phyloP scores from a whole-genome alignment of 2,113 vertebrate genomes.

The Rhinopomastus cyanomelas region DNA sequence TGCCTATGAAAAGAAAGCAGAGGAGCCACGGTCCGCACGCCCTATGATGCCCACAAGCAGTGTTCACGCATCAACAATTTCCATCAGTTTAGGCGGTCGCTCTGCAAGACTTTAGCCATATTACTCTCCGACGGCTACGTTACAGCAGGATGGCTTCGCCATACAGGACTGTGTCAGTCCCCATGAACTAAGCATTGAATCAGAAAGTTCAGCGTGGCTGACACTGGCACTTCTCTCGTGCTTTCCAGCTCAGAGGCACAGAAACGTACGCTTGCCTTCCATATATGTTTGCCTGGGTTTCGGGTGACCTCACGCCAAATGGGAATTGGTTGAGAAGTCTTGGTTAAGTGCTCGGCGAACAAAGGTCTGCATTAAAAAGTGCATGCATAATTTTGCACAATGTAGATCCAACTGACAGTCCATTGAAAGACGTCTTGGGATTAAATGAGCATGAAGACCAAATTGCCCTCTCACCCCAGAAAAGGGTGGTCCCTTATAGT shows the following conservation, averaged over 20 bases:
- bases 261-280: conserved; percentile 61
- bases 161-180: neutral
- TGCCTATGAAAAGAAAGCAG: neutral
- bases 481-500: conserved; percentile 80
- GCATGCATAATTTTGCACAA: conserved; percentile 85
- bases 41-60: neutral
- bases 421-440: conserved; percentile 79
- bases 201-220: neutral
- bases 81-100: neutral
- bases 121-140: neutral
- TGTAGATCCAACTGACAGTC: conserved; percentile 80
- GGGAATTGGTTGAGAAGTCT: conserved; percentile 78
- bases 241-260: conserved; percentile 29
- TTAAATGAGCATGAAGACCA: conserved; percentile 84
- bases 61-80: neutral
- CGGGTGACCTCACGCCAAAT: conserved; percentile 77
- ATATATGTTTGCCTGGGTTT: conserved; percentile 74
- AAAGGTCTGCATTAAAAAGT: conserved; percentile 82
- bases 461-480: conserved; percentile 81
- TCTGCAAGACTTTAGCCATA: neutral
- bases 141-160: neutral
- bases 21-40: neutral
- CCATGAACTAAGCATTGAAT: conserved; percentile 20
- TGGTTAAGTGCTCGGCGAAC: conserved; percentile 78
- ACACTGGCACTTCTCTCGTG: conserved; percentile 2